Evolutionary conservation across 2,113 vertebrate genomes (phyloP).

Genomic region (Thoracochromis brauschi): DNA sequence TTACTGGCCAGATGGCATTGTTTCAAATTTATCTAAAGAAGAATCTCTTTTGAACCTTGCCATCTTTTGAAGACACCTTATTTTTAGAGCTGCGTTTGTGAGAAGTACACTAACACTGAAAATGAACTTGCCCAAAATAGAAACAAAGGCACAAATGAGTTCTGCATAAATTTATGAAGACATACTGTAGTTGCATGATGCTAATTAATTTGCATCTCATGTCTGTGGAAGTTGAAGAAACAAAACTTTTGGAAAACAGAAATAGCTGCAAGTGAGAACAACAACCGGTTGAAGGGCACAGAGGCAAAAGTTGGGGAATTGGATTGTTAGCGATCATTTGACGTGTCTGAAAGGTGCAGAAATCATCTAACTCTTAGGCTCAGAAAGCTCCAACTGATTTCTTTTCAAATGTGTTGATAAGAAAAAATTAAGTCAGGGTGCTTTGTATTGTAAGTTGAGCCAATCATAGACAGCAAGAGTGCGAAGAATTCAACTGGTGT

Average conservation of each 20-base stretch:
- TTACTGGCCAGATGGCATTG: background rate
- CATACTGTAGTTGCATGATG: background rate
- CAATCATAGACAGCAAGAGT: background rate
- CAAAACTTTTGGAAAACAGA: background rate
- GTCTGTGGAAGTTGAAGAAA: conserved; percentile 7
- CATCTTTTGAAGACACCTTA: background rate
- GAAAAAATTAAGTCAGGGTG: background rate
- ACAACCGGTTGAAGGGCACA: conserved; percentile 1
- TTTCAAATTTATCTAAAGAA: background rate
- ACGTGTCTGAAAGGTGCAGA: background rate
- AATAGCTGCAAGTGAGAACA: conserved; percentile 6
- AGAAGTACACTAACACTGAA: background rate
- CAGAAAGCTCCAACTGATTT: background rate
- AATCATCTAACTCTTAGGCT: background rate
- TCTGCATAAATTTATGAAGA: background rate
- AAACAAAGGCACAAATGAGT: background rate
- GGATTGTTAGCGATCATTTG: background rate
- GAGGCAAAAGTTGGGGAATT: background rate
- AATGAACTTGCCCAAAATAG: conserved; percentile 4
- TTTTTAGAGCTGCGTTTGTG: background rate
- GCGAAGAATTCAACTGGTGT: background rate
- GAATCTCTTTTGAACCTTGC: background rate
- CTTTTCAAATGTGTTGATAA: background rate
- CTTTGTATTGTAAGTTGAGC: background rate
- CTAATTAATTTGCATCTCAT: conserved; percentile 17